Percentiles rank a stretch among this genome's conserved stretches.
phyloP scores from a whole-genome alignment of 2,113 vertebrate genomes.

The Oreochromis spilurus region DNA sequence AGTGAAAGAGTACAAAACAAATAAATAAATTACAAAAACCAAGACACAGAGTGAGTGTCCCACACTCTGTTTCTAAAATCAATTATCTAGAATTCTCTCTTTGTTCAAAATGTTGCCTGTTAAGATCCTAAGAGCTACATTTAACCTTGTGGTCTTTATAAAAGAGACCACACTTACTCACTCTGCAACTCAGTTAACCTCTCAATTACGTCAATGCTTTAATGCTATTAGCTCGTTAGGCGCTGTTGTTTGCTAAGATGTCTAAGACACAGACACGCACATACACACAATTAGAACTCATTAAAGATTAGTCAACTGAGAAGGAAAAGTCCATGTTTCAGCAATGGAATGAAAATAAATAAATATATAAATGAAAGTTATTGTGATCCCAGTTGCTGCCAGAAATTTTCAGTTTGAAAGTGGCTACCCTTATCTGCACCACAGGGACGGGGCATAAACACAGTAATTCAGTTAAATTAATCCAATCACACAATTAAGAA shows the following conservation, averaged over 20 bases:
- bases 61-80: not conserved
- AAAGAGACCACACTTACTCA: not conserved
- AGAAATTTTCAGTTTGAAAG: not conserved
- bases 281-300: not conserved
- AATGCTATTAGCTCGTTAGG: not conserved
- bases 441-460: not conserved
- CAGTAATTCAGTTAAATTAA: not conserved
- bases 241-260: not conserved
- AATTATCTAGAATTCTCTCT: not conserved
- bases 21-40: not conserved
- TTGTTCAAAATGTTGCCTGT: not conserved
- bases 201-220: not conserved
- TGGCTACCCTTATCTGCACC: not conserved
- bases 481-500: not conserved
- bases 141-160: not conserved
- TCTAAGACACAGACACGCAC: not conserved
- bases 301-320: not conserved
- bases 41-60: not conserved
- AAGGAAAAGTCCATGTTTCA: not conserved
- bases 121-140: not conserved
- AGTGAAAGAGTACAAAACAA: not conserved
- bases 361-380: not conserved
- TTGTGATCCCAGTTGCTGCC: not conserved
- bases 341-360: not conserved
- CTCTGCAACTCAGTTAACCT: not conserved